phyloP scores from a whole-genome alignment of 92 coral and sea anemone genomes.

The Bergia puertoricense region DNA sequence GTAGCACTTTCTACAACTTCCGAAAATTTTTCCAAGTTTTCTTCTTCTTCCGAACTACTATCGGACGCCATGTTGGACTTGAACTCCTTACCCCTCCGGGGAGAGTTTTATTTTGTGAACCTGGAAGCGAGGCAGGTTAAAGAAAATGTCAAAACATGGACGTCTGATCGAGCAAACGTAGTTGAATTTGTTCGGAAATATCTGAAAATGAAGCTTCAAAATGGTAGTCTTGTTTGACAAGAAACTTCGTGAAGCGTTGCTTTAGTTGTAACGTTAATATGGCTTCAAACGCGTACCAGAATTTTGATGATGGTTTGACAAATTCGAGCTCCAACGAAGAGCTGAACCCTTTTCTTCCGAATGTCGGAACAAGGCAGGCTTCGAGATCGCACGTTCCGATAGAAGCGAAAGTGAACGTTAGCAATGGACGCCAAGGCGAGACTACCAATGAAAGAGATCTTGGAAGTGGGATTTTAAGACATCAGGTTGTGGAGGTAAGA shows the following conservation, averaged over 20 bases:
- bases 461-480: slow-evolving; percentile 59
- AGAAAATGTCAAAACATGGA: slow-evolving; percentile 41
- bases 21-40: slow-evolving; percentile 66
- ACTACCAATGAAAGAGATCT: slow-evolving; percentile 70
- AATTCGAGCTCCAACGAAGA: slow-evolving; percentile 32
- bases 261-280: not conserved
- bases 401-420: slow-evolving; percentile 37
- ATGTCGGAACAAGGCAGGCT: slow-evolving; percentile 28
- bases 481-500: slow-evolving; percentile 41
- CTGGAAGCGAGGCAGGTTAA: slow-evolving; percentile 15
- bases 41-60: slow-evolving; percentile 73
- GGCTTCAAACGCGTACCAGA: slow-evolving; percentile 17
- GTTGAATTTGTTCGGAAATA: not conserved
- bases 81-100: not conserved
- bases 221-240: not conserved
- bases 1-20: slow-evolving; percentile 66
- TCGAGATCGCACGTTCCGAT: slow-evolving; percentile 31
- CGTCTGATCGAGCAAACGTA: not conserved
- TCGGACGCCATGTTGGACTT: slow-evolving; percentile 73
- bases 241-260: not conserved
- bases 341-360: not conserved
- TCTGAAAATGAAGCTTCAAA: not conserved
- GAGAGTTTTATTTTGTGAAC: not conserved
- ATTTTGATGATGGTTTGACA: slow-evolving; percentile 18
- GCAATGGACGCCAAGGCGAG: slow-evolving; percentile 22